Percentiles rank a stretch among this genome's conserved stretches.
Conservation (phyloP, 2,797 vertebrate genomes). For the Urosaurus nigricauda region DNA sequence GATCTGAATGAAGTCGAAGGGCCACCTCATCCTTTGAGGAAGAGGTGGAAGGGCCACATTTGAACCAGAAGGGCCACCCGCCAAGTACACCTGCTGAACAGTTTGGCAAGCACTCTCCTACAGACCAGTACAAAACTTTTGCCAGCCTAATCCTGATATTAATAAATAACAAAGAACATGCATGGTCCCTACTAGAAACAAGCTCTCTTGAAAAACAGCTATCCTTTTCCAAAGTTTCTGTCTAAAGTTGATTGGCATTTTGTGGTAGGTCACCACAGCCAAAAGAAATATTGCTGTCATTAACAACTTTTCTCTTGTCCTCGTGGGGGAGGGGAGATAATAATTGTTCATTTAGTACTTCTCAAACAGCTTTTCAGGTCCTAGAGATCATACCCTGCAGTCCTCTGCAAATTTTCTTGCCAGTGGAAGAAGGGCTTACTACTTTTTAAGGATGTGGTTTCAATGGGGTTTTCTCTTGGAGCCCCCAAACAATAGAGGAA, state of each 20-base stretch:
- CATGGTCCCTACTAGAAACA: slow-evolving; percentile 38
- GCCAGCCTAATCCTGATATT: not conserved
- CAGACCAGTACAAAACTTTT: not conserved
- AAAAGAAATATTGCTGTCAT: slow-evolving; percentile 65
- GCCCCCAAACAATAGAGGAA: slow-evolving; percentile 21
- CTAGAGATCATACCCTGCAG: slow-evolving; percentile 58
- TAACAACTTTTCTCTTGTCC: slow-evolving; percentile 69
- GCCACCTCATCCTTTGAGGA: too few species aligned
- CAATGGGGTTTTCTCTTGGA: slow-evolving; percentile 25
- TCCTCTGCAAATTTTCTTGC: slow-evolving; percentile 55
- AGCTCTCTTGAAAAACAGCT: slow-evolving; percentile 51
- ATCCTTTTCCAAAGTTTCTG: slow-evolving; percentile 58
- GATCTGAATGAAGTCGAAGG: too few species aligned
- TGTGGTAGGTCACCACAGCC: slow-evolving; percentile 9
- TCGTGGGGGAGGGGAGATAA: slow-evolving; percentile 58
- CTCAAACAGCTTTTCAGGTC: slow-evolving; percentile 74
- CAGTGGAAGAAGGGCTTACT: slow-evolving; percentile 46
- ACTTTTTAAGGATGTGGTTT: slow-evolving; percentile 52
- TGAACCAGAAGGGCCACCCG: too few species aligned
- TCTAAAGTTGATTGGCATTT: slow-evolving; percentile 70
- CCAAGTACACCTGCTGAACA: not conserved
- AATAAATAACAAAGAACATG: not conserved
- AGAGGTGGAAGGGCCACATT: too few species aligned
- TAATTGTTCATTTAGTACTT: slow-evolving; percentile 69
- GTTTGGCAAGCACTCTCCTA: not conserved